Evolutionary conservation across 2,113 vertebrate species (phyloP).

Genomic region (Gila orcuttii): DNA sequence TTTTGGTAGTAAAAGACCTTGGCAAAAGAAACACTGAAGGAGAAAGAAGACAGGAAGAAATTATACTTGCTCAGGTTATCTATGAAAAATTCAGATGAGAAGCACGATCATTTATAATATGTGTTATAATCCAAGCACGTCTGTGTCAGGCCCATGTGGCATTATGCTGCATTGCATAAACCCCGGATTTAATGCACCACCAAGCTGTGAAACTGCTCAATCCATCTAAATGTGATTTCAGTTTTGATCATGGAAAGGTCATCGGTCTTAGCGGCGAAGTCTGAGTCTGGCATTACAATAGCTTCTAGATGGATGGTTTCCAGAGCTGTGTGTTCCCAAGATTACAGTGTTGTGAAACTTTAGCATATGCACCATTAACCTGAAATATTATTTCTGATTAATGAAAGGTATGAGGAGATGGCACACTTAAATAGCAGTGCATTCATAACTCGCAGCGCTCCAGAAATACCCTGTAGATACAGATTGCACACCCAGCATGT

Average conservation of each 20-base stretch:
- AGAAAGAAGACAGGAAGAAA: too few relatives aligned
- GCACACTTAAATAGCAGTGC: background rate
- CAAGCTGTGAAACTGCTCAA: constrained; percentile 29
- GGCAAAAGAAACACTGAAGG: too few relatives aligned
- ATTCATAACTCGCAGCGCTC: background rate
- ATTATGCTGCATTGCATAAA: constrained; percentile 11
- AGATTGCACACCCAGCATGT: background rate
- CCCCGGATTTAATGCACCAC: constrained; percentile 27
- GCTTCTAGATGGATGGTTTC: constrained; percentile 23
- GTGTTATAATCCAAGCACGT: constrained; percentile 21
- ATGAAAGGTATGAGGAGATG: constrained; percentile 1
- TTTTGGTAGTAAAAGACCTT: too few relatives aligned
- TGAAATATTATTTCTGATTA: constrained; percentile 8
- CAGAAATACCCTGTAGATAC: constrained; percentile 4
- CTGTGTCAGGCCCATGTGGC: background rate
- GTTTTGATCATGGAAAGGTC: constrained; percentile 31
- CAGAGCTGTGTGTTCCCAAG: constrained; percentile 15
- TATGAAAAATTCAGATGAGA: constrained; percentile 11
- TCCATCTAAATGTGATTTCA: constrained; percentile 29
- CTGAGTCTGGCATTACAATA: constrained; percentile 30
- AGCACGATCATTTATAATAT: background rate
- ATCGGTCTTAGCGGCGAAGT: constrained; percentile 19
- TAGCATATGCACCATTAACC: constrained; percentile 22
- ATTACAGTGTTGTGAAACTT: constrained; percentile 23
- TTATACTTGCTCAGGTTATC: too few relatives aligned